Percentiles rank a stretch among this genome's conserved stretches.
Evolutionary conservation across 2,888 invertebrate species (phyloP).

Genomic region (Amphimallon solstitiale): DNA sequence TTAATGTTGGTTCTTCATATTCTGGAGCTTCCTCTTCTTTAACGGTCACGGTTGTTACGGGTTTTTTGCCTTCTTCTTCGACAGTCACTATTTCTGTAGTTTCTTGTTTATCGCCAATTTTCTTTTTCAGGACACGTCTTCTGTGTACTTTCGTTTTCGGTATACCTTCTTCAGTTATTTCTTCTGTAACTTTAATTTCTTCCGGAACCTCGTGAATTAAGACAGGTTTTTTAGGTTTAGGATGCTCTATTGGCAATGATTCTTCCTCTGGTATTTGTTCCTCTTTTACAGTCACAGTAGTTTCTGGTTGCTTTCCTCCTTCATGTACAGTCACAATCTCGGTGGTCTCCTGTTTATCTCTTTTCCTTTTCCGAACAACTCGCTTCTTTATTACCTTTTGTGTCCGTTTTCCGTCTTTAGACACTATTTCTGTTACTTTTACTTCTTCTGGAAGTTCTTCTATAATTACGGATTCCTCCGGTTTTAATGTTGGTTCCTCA

Average conservation of each 20-base stretch:
- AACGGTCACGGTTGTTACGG: constrained; percentile 55
- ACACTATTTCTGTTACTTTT: constrained; percentile 34
- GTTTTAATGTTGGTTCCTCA: constrained; percentile 44
- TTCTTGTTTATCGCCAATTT: constrained; percentile 52
- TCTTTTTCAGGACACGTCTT: no score
- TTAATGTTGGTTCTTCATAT: constrained; percentile 45
- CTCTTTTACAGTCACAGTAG: no score
- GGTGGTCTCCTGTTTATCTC: no score
- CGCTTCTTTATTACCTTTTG: constrained; percentile 47
- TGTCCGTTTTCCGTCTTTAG: constrained; percentile 47
- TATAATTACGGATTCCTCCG: constrained; percentile 36
- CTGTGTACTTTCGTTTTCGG: no score
- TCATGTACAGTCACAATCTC: no score
- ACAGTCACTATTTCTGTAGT: constrained; percentile 52
- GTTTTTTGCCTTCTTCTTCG: constrained; percentile 38
- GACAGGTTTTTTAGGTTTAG: no score
- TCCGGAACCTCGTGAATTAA: no score
- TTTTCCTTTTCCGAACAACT: constrained; percentile 41
- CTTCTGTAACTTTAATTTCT: no score
- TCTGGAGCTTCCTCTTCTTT: constrained; percentile 45
- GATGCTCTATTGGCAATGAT: no score
- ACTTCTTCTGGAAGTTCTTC: constrained; percentile 40
- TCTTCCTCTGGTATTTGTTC: no score
- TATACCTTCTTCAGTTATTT: no score
- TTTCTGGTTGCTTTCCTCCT: no score